phyloP scores from a whole-genome alignment of 2,888 invertebrate genomes.

The Lepetodrilus schrolli region DNA sequence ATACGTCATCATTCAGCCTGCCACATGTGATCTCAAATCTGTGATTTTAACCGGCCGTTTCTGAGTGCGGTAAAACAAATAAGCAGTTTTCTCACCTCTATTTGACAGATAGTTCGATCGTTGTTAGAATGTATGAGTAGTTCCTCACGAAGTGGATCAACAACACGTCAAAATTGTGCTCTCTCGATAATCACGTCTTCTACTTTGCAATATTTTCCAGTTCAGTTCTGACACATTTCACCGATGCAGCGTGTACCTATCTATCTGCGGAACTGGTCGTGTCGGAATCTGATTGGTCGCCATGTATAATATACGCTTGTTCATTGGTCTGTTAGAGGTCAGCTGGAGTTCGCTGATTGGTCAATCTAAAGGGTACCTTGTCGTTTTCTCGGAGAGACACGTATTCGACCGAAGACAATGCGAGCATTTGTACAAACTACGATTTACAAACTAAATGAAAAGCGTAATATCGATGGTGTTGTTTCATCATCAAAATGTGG shows the following conservation, averaged over 20 bases:
- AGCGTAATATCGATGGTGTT: not conserved
- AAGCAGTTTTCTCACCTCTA: too few relatives aligned
- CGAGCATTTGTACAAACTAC: not conserved
- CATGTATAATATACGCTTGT: conserved; percentile 22
- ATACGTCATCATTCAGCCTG: too few relatives aligned
- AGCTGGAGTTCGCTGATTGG: conserved; percentile 34
- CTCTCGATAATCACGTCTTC: too few relatives aligned
- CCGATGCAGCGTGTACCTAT: conserved; percentile 29
- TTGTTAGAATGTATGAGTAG: too few relatives aligned
- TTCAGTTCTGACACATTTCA: too few relatives aligned
- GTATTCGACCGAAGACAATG: conserved; percentile 28
- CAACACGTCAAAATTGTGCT: too few relatives aligned
- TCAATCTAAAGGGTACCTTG: conserved; percentile 26
- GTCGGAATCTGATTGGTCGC: conserved; percentile 40
- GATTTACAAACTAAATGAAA: not conserved
- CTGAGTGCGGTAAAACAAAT: too few relatives aligned
- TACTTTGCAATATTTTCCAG: conserved; percentile 20
- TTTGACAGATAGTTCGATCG: too few relatives aligned
- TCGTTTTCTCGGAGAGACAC: conserved; percentile 35
- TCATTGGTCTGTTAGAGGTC: not conserved
- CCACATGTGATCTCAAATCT: too few relatives aligned
- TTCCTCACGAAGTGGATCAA: too few relatives aligned
- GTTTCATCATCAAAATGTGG: not conserved
- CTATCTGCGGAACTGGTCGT: conserved; percentile 36
- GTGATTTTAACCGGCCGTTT: too few relatives aligned